phyloP scores from a whole-genome alignment of 2,888 invertebrate genomes.

The Zaprionus obscuricornis region DNA sequence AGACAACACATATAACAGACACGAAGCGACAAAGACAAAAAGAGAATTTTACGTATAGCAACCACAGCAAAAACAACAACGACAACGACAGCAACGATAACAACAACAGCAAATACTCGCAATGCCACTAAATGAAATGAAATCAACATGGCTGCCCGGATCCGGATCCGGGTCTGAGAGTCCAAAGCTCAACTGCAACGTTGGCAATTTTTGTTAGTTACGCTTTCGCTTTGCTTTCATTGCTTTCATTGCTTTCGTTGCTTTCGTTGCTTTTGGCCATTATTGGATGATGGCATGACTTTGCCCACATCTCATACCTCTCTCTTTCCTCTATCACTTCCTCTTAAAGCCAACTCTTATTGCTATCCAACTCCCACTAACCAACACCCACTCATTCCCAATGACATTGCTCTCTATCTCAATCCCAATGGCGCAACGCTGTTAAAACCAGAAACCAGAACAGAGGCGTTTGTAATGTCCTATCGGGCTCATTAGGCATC shows the following conservation, averaged over 20 bases:
- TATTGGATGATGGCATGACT: too few species aligned
- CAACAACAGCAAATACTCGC: slow-evolving; percentile 24
- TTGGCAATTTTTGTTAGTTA: slow-evolving; percentile 69
- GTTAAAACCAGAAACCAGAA: too few species aligned
- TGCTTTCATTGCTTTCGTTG: slow-evolving; percentile 22
- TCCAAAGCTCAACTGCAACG: slow-evolving; percentile 59
- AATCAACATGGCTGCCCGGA: slow-evolving; percentile 76
- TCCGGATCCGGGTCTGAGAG: slow-evolving; percentile 15
- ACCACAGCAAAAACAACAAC: slow-evolving; percentile 27
- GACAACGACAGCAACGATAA: slow-evolving; percentile 30
- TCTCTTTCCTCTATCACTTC: too few species aligned
- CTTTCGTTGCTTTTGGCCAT: slow-evolving; percentile 32
- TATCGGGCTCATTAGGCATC: slow-evolving; percentile 59
- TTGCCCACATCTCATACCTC: too few species aligned
- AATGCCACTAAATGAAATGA: slow-evolving; percentile 68
- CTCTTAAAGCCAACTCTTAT: neutral
- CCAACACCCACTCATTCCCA: too few species aligned
- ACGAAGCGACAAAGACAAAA: slow-evolving; percentile 37
- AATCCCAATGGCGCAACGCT: too few species aligned
- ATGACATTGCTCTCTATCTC: neutral
- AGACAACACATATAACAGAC: neutral
- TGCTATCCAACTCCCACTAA: neutral
- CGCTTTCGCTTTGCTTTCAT: slow-evolving; percentile 19
- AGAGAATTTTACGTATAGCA: slow-evolving; percentile 32
- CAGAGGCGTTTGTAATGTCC: slow-evolving; percentile 25